These are phyloP conservation scores for Prochilodus magdalenae DNA, from an alignment of 2,113 vertebrate genomes.

Conservation along the genomic window DNA sequence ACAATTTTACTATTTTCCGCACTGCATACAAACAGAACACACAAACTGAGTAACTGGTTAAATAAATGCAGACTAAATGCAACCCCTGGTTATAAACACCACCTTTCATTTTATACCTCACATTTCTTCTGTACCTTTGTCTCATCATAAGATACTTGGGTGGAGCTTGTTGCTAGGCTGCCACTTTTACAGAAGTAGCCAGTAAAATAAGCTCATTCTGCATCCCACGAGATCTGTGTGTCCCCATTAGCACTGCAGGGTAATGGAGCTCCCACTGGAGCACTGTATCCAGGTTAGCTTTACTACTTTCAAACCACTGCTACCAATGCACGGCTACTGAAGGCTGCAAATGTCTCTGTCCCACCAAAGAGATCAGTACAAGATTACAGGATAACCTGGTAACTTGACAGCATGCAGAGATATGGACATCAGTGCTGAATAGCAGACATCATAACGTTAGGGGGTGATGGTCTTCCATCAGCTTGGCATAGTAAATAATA, in stretches of 20 bases:
- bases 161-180: not conserved
- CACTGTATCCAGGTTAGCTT: slow-evolving; percentile 26
- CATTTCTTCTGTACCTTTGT: not conserved
- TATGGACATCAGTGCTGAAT: not conserved
- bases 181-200: slow-evolving; percentile 11
- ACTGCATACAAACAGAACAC: too few species aligned
- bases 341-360: not conserved
- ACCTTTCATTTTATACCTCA: not conserved
- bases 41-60: too few species aligned
- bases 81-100: not conserved
- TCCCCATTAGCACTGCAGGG: not conserved
- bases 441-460: not conserved
- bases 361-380: not conserved
- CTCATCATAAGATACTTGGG: not conserved
- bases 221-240: not conserved
- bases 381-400: not conserved
- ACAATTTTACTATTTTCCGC: too few species aligned
- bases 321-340: not conserved
- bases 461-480: not conserved
- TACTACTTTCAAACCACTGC: not conserved
- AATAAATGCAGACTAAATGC: too few species aligned
- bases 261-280: not conserved
- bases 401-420: not conserved
- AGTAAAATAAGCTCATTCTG: slow-evolving; percentile 34
- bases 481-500: too few species aligned